Evolutionary conservation across 2,888 invertebrate genomes (phyloP).

Genomic region (Oeneis ivallda): DNA sequence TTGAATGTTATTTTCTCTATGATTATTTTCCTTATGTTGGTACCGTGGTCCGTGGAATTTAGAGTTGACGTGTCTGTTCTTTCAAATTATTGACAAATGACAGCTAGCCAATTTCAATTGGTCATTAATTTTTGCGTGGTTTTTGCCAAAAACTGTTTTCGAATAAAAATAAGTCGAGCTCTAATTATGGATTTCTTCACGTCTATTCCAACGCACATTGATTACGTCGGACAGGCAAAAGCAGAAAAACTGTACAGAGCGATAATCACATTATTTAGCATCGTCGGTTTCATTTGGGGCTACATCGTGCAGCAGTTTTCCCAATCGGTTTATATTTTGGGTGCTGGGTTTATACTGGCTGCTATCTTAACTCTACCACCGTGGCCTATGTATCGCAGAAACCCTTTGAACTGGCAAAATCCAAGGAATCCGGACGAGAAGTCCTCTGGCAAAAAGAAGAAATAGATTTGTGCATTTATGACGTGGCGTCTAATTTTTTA

Average conservation of each 20-base stretch:
- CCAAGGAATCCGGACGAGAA: constrained; percentile 76
- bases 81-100: background rate
- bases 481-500: constrained; percentile 38
- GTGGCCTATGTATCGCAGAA: constrained; percentile 97
- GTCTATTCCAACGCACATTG: constrained; percentile 81
- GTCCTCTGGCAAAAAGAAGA: constrained; percentile 78
- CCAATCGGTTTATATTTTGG: constrained; percentile 95
- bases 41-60: no score
- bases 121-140: no score
- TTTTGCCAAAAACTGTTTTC: no score
- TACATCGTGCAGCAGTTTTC: constrained; percentile 97
- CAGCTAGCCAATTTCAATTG: background rate
- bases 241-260: constrained; percentile 94
- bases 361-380: constrained; percentile 94
- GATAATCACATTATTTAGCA: constrained; percentile 94
- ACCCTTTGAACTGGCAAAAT: constrained; percentile 95
- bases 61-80: constrained; percentile 29
- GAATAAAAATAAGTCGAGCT: background rate
- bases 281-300: constrained; percentile 95
- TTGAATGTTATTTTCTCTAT: background rate
- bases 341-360: constrained; percentile 94
- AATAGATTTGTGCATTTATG: constrained; percentile 47
- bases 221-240: constrained; percentile 94
- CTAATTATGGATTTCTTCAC: constrained; percentile 72
- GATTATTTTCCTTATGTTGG: background rate